Percentiles rank a stretch among this genome's conserved stretches.
phyloP scores from a whole-genome alignment of 2,888 invertebrate genomes.

The Scaptodrosophila latifasciaeformis region DNA sequence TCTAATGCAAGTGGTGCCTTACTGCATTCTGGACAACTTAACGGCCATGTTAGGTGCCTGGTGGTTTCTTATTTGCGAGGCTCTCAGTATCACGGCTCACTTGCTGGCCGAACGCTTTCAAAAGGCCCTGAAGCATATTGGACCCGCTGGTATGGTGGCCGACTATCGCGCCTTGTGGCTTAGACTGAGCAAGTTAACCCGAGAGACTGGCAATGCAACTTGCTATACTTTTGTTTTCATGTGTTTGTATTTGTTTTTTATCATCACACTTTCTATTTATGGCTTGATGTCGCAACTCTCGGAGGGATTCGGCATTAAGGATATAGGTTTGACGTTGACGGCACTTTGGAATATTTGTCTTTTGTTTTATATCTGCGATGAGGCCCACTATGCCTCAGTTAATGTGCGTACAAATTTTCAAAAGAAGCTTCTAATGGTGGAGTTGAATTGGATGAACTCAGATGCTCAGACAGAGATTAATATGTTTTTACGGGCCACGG shows the following conservation, averaged over 20 bases:
- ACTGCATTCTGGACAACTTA: constrained; percentile 82
- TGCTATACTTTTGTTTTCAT: constrained; percentile 83
- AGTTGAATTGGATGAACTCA: constrained; percentile 85
- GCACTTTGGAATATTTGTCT: constrained; percentile 80
- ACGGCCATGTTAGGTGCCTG: constrained; percentile 83
- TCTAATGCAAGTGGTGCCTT: constrained; percentile 80
- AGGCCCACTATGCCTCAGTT: constrained; percentile 84
- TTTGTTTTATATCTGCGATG: constrained; percentile 84
- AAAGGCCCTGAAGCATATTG: constrained; percentile 81
- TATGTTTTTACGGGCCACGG: constrained; percentile 85
- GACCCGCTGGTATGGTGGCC: constrained; percentile 82
- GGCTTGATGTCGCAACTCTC: constrained; percentile 84
- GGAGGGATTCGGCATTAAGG: constrained; percentile 83
- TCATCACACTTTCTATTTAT: constrained; percentile 85
- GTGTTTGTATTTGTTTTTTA: constrained; percentile 82
- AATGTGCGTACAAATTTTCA: constrained; percentile 84
- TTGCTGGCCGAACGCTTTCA: constrained; percentile 83
- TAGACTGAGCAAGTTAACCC: constrained; percentile 81
- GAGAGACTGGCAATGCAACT: constrained; percentile 81
- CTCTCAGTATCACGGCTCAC: constrained; percentile 80
- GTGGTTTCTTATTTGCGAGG: constrained; percentile 83
- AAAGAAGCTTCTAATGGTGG: constrained; percentile 83
- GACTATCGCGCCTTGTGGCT: constrained; percentile 84
- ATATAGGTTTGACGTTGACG: constrained; percentile 82
- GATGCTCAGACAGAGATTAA: constrained; percentile 85